Evolutionary conservation across 2,888 invertebrate genomes (phyloP), one percentile per base, ranked within the genome.

Genomic region (Papilio elwesi): DNA sequence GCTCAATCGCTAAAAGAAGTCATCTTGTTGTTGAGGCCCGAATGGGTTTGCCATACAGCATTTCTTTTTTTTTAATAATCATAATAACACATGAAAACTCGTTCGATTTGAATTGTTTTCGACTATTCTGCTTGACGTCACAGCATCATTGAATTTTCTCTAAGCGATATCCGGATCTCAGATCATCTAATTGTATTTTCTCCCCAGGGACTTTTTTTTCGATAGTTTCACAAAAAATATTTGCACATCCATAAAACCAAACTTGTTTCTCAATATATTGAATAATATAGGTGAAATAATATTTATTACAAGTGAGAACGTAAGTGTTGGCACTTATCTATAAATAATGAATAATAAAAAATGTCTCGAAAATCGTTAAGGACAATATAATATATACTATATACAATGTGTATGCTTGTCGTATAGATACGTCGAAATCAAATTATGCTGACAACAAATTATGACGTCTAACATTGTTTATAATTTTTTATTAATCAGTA

Each of bases 161-260:
- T 7, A 26, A 13, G 3, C 52, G 52, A 66, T 26, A 26, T 66
- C 51, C 38, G 66, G 26, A 52, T 65, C 63, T 63, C 15, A 4
- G 47, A 26, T 26, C 1, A 26, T 63, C 15, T 48, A 70, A 69
- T 77, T 73, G 73, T 63, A 74, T 74, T 75, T 78, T 75, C 76
- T 77, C 75, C 74, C 74, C 68, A 71, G n/a, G 36, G 57, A 4
- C 72, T 75, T 72, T 70, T 70, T 74, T 59, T 71, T 68, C 62
- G 71, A 73, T 9, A 9, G 13, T 26, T 26, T 4, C 43, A 43
- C 9, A n/a, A 11, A 59, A 38, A 38, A 8, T 4, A 9, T 38
- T 38, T n/a, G 7, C 36, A 13, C 7, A 38, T 59, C 8, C 6
- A 13, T 38, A 38, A 59, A 36, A n/a, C 13, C 8, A 38, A 38